Evolutionary conservation across 2,888 invertebrate species (phyloP), one percentile per base, ranked within the genome.

Genomic region (Platycnemis pennipes): DNA sequence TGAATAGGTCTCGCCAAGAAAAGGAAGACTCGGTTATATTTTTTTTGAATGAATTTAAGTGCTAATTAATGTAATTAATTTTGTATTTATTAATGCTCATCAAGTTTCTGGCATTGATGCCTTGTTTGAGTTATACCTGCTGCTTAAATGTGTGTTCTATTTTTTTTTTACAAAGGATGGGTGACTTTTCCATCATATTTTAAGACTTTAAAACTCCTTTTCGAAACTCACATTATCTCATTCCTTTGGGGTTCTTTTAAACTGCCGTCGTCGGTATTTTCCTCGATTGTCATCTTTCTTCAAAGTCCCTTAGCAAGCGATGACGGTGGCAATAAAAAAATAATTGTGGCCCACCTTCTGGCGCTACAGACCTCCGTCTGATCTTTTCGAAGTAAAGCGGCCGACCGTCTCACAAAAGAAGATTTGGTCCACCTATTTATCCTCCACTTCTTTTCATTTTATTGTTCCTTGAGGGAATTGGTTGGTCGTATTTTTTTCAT

Each of bases 311-410:
- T 77, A 42, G 42, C 53, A 69, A 91, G 63, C 69, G 56, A 91
- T 91, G 63, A 63, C 91, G 42, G n/a, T 49, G 63, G 63, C 53
- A 44, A 91, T 91, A 91, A 91, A 91, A n/a, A 91, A 91, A 91
- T 91, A 91, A 91, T 91, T 91, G 91, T 44, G 91, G 26, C 63
- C 44, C 44, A 26, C 63, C 31, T 91, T 63, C 44, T 91, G 37
- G 26, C n/a, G 89, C 46, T 89, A 56, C 42, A 77, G 37, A 26
- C 77, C 37, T 77, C 37, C 31, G 77, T 77, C 77, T 31, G 31
- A 77, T 77, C 77, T 77, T 77, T n/a, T 3, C 7, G 53, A 56
- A 56, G 56, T 44, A 42, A 37, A 46, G 87, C n/a, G 45, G 45
- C 45, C 7, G 7, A 45, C 31, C 4, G 19, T 26, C n/a, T 37